These are phyloP conservation scores for Diphyllodes magnificus DNA, from an alignment of 2,113 vertebrate species.

Conservation along the genomic window DNA sequence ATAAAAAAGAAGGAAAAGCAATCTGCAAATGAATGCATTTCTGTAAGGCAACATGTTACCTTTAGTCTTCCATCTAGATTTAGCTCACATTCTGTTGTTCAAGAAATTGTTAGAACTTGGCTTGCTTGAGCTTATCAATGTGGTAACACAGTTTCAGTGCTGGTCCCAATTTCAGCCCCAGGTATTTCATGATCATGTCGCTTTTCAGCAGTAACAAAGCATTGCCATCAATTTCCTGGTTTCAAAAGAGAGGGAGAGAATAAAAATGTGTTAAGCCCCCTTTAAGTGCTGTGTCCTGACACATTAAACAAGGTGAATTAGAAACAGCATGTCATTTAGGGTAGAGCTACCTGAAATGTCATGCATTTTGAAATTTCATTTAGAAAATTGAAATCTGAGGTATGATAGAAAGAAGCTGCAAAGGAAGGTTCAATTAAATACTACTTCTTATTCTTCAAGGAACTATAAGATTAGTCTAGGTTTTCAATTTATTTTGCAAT, in stretches of 20 bases:
- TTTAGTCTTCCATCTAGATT: slow-evolving; percentile 12
- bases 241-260: slow-evolving; percentile 17
- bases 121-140: slow-evolving; percentile 93
- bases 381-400: not conserved
- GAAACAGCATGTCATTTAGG: not conserved
- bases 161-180: slow-evolving; percentile 94
- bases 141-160: slow-evolving; percentile 96
- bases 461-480: not conserved
- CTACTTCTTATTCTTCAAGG: not conserved
- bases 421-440: not conserved
- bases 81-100: slow-evolving; percentile 6
- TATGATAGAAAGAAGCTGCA: not conserved
- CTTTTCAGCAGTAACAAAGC: slow-evolving; percentile 92
- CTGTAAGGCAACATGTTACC: slow-evolving; percentile 67
- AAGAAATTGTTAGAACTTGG: slow-evolving; percentile 77
- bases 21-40: slow-evolving; percentile 14
- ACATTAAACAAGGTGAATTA: not conserved
- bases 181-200: slow-evolving; percentile 98
- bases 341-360: not conserved
- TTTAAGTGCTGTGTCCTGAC: not conserved
- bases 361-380: not conserved
- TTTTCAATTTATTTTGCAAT: not conserved
- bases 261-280: not conserved
- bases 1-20: slow-evolving; percentile 41
- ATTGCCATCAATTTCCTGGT: slow-evolving; percentile 93